Base-by-base conservation (phyloP, 1,140 invertebrate species). In the Drosophila erecta region DNA sequence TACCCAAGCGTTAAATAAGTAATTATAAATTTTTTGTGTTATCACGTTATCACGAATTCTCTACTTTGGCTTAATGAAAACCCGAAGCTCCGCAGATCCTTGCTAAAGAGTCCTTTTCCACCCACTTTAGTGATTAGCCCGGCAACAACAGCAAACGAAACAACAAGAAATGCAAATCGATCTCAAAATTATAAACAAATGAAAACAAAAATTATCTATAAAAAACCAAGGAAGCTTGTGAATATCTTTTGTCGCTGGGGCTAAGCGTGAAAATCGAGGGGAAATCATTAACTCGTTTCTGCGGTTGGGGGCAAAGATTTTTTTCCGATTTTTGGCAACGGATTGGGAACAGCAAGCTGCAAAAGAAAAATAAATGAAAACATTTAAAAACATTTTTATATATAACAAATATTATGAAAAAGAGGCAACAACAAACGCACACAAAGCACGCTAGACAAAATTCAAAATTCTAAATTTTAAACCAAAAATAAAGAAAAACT, bases 401-500 rank as follows among this genome's bases (percentile, higher is more conserved):
- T 27, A 47, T 24, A 47, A 50, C 17, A 50, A 74, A 76, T 69
- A 67, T 65, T 67, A 47, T 47, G 44, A 41, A 41, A 27, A 14
- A 20, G 27, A 73, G 50, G 46, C 69, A 85, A 77, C 81, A 85
- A 70, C 59, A 81, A 81, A 81, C 72, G 81, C 65, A 79, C 57
- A 80, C 56, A 41, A 72, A 70, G 78, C 83, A 86, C 83, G 79
- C 79, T 87, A 87, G 83, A 61, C 87, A 90, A 92, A 92, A 91
- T 91, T 91, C 90, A 76, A 91, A 91, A 92, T 92, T 92, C 90
- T 86, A 92, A 92, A 92, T 92, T 91, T 75, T 81, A 76, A 75
- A 86, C 64, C 50, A 74, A 81, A 71, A 59, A 49, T 22, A 53
- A 47, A 51, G 38, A 43, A 54, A 86, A 67, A 30, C 60, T 67